A percentile compares a stretch with the other conserved stretches of the same genome.
Evolutionary conservation across 2,888 invertebrate genomes (phyloP).

Genomic region (Seladonia tumulorum): DNA sequence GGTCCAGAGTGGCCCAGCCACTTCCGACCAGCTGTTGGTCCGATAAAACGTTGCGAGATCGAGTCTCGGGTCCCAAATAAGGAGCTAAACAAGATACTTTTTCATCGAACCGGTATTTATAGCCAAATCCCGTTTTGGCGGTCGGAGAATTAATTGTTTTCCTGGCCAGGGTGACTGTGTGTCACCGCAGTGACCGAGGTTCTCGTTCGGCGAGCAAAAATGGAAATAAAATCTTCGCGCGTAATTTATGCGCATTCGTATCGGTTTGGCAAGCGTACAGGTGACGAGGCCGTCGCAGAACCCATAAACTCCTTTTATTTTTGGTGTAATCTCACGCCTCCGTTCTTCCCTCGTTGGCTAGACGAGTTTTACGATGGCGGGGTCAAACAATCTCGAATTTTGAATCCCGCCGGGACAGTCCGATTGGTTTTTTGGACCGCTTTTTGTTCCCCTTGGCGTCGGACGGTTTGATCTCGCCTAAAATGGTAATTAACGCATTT

Average conservation of each 20-base stretch:
- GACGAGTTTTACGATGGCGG: slow-evolving; percentile 7
- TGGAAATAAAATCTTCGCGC: background rate
- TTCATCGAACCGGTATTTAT: background rate
- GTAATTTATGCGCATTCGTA: slow-evolving; percentile 29
- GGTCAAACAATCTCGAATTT: background rate
- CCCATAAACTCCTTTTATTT: slow-evolving; percentile 26
- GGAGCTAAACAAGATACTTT: background rate
- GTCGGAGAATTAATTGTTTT: background rate
- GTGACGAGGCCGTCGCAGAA: background rate
- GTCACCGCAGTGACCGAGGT: background rate
- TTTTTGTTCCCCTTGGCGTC: background rate
- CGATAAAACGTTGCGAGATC: background rate
- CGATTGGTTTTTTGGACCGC: background rate
- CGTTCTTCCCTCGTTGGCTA: background rate
- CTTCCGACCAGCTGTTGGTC: background rate
- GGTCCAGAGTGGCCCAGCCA: background rate
- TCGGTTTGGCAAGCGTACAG: background rate
- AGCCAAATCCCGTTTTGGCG: background rate
- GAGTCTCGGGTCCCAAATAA: background rate
- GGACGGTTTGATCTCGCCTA: background rate
- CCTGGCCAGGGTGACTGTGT: no score
- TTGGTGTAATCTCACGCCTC: background rate
- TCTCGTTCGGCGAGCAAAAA: background rate
- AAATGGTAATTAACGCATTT: background rate
- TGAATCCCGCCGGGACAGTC: background rate